Evolutionary conservation across 2,797 vertebrate genomes (phyloP), one percentile per base, ranked within the genome.

Genomic region (Discoglossus pictus): DNA sequence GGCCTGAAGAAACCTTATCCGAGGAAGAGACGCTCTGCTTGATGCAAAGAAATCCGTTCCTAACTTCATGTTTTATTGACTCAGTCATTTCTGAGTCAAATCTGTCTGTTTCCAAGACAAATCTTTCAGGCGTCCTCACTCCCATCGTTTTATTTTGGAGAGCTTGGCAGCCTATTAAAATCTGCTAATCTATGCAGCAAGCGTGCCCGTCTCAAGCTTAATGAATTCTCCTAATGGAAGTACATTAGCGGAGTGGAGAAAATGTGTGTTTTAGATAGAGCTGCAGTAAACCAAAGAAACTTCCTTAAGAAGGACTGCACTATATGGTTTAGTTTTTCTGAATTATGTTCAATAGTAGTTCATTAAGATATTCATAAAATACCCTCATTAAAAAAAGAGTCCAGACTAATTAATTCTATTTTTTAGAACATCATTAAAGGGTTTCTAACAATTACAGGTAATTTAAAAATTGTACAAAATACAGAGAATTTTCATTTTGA

Each of bases 41-140:
- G 70, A 77, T 80, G 61, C 1, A 60, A 80, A 78, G 75, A 74
- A 80, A 76, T 65, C 64, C 79, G 80, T 83, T 82, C 80, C 78
- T 78, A 78, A 82, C 78, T 79, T 87, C 86, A 87, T 87, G 82
- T 86, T 87, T 86, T 85, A 89, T 84, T 84, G 86, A 89, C 84
- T 65, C 67, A 87, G 78, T 82, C 80, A 79, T 83, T 87, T 82
- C 73, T 59, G 61, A 86, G 84, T 83, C 83, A 83, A 84, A 56
- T 83, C 83, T 84, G 83, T 79, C 84, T 85, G 83, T 84, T 86
- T 82, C 79, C 74, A 79, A 84, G 84, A 88, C 78, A 76, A 84
- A 86, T 83, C 79, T 84, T 76, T 80, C 79, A 44, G 9, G 79
- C 79, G 70, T 76, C 79, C 77, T 61, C 39, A 23, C 36, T 11